Conservation (phyloP, 2,797 vertebrate species). For the Micromesistius poutassou region DNA sequence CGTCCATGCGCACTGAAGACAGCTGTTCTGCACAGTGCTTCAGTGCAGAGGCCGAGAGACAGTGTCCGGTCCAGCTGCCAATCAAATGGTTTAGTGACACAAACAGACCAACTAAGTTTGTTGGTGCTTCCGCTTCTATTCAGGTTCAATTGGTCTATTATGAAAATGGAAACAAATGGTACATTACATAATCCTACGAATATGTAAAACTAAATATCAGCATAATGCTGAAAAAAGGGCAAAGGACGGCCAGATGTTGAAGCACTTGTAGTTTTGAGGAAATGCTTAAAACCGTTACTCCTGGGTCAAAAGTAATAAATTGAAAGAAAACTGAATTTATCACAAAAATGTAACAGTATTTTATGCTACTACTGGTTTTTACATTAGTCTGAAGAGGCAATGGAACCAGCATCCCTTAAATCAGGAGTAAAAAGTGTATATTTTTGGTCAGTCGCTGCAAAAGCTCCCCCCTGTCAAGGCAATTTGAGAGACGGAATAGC, state of each 20-base stretch:
- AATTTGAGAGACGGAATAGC: constrained; percentile 37
- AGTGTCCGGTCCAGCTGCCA: no score
- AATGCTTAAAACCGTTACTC: background rate
- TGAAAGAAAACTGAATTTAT: background rate
- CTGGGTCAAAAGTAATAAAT: background rate
- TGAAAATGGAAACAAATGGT: background rate
- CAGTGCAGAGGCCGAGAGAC: no score
- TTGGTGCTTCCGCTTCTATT: no score
- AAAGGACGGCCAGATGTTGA: background rate
- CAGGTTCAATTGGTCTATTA: background rate
- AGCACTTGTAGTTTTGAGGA: background rate
- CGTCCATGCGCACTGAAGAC: no score
- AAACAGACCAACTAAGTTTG: no score
- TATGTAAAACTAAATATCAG: background rate
- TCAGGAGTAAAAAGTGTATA: background rate
- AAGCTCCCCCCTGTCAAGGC: constrained; percentile 37
- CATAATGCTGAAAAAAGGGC: background rate
- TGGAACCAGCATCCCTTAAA: background rate
- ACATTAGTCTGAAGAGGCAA: background rate
- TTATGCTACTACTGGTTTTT: background rate
- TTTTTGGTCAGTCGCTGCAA: constrained; percentile 3
- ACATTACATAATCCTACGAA: no score
- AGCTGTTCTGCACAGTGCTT: no score
- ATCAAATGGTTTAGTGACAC: no score
- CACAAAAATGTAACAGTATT: background rate